phyloP scores from a whole-genome alignment of 2,888 invertebrate species.

The Argynnis bischoffii region DNA sequence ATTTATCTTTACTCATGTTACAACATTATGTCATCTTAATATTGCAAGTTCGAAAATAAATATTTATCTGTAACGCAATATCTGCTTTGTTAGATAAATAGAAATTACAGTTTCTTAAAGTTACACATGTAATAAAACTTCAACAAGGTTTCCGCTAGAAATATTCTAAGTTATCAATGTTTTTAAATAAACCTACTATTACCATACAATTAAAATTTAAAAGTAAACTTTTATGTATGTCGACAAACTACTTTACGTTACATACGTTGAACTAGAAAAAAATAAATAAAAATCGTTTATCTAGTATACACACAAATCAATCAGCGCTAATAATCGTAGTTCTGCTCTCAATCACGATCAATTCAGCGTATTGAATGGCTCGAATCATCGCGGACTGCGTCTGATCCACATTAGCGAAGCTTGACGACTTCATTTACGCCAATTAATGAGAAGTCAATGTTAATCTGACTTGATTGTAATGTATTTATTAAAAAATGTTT shows the following conservation, averaged over 20 bases:
- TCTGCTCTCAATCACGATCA: conserved; percentile 39
- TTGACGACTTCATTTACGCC: conserved; percentile 23
- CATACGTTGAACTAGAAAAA: background rate
- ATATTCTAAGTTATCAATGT: background rate
- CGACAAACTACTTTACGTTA: background rate
- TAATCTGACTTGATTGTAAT: background rate
- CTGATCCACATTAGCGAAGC: conserved; percentile 25
- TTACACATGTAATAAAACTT: background rate
- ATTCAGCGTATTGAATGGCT: conserved; percentile 39
- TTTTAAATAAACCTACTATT: background rate
- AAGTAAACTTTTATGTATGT: too few species aligned
- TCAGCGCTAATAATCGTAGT: conserved; percentile 38
- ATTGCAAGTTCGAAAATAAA: too few species aligned
- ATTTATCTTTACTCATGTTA: too few species aligned
- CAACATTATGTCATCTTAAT: too few species aligned
- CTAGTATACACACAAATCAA: conserved; percentile 33
- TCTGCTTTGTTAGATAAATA: too few species aligned
- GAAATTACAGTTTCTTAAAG: too few species aligned
- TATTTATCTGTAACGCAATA: too few species aligned
- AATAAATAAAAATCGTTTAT: background rate
- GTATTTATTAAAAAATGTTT: too few species aligned
- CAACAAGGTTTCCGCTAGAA: background rate
- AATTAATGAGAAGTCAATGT: conserved; percentile 14
- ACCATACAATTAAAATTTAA: background rate
- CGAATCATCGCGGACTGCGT: conserved; percentile 30